Evolutionary conservation across 2,888 invertebrate species (phyloP).

Genomic region (Ligdia adustata): DNA sequence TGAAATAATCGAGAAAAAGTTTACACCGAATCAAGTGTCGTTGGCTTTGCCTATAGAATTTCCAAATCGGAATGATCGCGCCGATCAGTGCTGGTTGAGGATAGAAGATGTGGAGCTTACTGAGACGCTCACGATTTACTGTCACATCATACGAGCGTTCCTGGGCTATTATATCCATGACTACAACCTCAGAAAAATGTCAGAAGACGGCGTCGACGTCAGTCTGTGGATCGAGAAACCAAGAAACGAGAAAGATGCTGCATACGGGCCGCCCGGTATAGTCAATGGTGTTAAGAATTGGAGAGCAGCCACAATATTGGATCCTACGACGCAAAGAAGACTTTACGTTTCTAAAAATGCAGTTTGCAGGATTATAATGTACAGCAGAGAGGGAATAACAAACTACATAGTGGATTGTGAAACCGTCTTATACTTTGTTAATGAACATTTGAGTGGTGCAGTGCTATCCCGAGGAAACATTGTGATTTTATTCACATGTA

Average conservation of each 20-base stretch:
- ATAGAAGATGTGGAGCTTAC: conserved; percentile 69
- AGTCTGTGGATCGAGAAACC: conserved; percentile 69
- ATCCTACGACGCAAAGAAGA: conserved; percentile 62
- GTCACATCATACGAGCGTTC: conserved; percentile 63
- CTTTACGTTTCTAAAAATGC: conserved; percentile 69
- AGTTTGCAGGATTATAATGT: conserved; percentile 69
- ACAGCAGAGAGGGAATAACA: conserved; percentile 65
- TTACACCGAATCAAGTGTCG: conserved; percentile 48
- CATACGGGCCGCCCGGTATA: conserved; percentile 44
- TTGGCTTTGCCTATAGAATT: conserved; percentile 70
- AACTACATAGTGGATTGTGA: conserved; percentile 71
- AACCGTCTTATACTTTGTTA: conserved; percentile 65
- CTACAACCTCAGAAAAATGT: conserved; percentile 70
- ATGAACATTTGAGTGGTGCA: conserved; percentile 55
- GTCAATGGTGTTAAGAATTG: conserved; percentile 57
- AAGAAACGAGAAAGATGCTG: conserved; percentile 43
- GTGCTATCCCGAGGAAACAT: conserved; percentile 12
- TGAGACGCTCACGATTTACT: conserved; percentile 66
- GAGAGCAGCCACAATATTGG: conserved; percentile 64
- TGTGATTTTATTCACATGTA: conserved; percentile 12
- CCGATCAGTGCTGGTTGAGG: conserved; percentile 73
- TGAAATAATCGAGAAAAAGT: conserved; percentile 38
- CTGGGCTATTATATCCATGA: conserved; percentile 64
- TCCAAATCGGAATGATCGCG: conserved; percentile 70
- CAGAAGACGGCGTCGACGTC: conserved; percentile 67